Conservation (phyloP, 2,888 invertebrate species). For the Apotomis betuletana region DNA sequence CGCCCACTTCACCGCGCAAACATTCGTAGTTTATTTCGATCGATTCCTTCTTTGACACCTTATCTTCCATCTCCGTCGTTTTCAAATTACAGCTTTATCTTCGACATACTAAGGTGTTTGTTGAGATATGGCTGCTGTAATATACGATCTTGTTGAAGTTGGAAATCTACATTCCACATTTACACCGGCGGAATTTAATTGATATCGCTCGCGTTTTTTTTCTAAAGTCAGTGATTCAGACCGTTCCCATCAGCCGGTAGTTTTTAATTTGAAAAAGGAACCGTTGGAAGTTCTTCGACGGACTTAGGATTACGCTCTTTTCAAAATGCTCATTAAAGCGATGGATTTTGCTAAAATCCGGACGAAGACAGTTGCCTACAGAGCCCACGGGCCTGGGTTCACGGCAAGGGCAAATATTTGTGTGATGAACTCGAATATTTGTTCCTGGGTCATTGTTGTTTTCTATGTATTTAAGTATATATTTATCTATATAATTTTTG, state of each 20-base stretch:
- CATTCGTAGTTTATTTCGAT: conserved; percentile 50
- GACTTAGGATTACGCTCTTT: conserved; percentile 15
- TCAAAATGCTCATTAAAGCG: background rate
- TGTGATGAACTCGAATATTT: too few species aligned
- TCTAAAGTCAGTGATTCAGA: conserved; percentile 44
- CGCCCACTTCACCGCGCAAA: conserved; percentile 44
- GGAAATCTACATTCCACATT: conserved; percentile 60
- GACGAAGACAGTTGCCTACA: too few species aligned
- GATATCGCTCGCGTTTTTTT: conserved; percentile 49
- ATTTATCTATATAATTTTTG: too few species aligned
- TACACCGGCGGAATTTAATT: conserved; percentile 59
- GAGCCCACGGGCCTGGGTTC: too few species aligned
- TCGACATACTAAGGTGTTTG: background rate
- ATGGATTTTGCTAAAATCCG: background rate
- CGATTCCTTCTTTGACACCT: background rate
- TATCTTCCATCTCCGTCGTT: background rate
- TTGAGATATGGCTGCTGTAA: background rate
- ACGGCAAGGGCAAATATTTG: too few species aligned
- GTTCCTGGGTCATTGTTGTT: too few species aligned
- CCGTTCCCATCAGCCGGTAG: conserved; percentile 35
- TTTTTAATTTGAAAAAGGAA: conserved; percentile 18
- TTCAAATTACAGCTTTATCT: background rate
- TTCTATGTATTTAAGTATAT: too few species aligned
- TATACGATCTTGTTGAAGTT: conserved; percentile 1
- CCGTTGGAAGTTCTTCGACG: conserved; percentile 7